Evolutionary conservation across 1,140 invertebrate genomes (phyloP), one percentile per base, ranked within the genome.

Genomic region (Hycleus phaleratus): DNA sequence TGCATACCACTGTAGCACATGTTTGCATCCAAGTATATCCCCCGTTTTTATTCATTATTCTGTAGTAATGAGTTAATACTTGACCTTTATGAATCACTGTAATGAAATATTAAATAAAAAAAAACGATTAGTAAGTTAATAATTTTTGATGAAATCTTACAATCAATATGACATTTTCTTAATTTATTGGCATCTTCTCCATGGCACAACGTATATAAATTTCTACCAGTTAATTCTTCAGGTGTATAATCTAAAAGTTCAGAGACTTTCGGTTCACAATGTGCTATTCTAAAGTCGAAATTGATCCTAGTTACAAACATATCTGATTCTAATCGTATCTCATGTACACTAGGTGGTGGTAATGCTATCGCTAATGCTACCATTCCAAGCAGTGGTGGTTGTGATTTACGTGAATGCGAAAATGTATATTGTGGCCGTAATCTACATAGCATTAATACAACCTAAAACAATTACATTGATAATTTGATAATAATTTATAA

Each of bases 241-340:
- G 92, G 84, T 0, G 86, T 85, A 71, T 97, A 96, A 69, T 97
- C 94, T 63, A 97, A 77, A 57, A 97, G 77, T 64, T 97, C 94
- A 9, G 90, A 87, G 11, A 97, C 90, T 78, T 95, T 96, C 65
- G 94, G 94, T 75, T 98, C 95, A 73, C 94, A 97, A 74, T 97
- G 95, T 47, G 92, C 90, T 80, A 98, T 90, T 77, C 88, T 85
- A 75, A 98, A 95, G 75, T 98, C 92, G 65, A 97, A 95, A 71
- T 88, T 94, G 60, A 97, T 89, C 66, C 94, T 84, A 42, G 92
- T 97, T 63, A 97, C 94, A 75, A 98, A 97, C 88, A 96, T 96
- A 70, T 97, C 94, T 26, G 88, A 85, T 75, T 97, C 95, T 53
- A 98, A 81, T 51, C 94, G 83, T 51, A 98, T 93, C 79, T 98